phyloP scores from a whole-genome alignment of 2,797 vertebrate genomes.

The Poecilia velifera region DNA sequence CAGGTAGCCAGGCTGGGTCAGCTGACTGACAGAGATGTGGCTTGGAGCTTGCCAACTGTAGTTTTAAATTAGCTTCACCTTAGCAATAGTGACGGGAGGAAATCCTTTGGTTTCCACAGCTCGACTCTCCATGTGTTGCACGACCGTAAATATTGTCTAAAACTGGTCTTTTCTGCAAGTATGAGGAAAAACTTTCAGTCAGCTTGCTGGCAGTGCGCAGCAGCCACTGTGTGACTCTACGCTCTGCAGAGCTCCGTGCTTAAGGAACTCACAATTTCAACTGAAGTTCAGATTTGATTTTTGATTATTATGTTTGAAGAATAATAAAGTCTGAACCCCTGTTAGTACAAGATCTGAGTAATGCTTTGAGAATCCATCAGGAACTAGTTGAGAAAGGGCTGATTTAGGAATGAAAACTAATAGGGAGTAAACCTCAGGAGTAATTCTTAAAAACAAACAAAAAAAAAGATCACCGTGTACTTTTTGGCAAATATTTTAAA shows the following conservation, averaged over 20 bases:
- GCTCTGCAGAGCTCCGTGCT: background rate
- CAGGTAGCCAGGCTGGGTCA: background rate
- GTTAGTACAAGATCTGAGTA: background rate
- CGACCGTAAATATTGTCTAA: background rate
- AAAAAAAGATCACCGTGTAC: background rate
- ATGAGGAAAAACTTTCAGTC: background rate
- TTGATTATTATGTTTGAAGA: background rate
- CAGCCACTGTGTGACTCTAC: background rate
- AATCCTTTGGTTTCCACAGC: background rate
- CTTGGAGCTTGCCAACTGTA: background rate
- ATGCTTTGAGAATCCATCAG: background rate
- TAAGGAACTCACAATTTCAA: background rate
- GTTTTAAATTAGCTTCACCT: slow-evolving; percentile 4
- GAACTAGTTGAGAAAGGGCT: background rate
- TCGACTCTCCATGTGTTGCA: background rate
- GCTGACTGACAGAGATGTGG: background rate
- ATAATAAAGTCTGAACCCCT: background rate
- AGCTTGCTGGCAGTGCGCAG: background rate
- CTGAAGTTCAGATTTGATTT: background rate
- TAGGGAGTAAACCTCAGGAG: background rate
- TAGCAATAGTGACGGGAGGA: background rate
- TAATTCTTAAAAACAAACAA: background rate
- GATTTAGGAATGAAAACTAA: background rate
- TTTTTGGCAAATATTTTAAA: background rate
- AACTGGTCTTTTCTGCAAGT: background rate